Base-by-base conservation (phyloP, 2,797 vertebrate genomes). In the Tenualosa thibaudeaui region DNA sequence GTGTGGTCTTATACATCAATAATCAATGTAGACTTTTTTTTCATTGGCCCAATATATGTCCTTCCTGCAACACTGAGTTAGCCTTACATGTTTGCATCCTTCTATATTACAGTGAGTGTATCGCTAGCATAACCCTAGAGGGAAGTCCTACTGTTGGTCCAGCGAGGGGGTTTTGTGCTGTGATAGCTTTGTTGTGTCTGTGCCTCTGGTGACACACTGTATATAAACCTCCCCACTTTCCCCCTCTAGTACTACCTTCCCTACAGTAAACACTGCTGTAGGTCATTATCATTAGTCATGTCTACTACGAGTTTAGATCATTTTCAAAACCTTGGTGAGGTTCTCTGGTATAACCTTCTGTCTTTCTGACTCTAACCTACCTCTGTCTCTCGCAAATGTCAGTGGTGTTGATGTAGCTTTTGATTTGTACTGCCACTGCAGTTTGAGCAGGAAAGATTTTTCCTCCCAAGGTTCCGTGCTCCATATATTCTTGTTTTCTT, bases 401-500 rank as follows among this genome's bases (percentile, higher is more conserved):
- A 46, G 26, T 19, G 5, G 19, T 40, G 71, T 5, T 78, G 40
- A 78, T 78, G 71, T 17, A 78, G 43, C 15, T 43, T 46, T 46
- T 78, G 71, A 78, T 46, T 78, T 78, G 71, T 19, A 78, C 71
- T 78, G 71, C 15, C 8, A 7, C 37, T 78, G 71, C 71, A 78
- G 37, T 78, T 46, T 78, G 3, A 37, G 22, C 71, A 3, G 15
- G 37, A 40, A 40, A 43, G 8, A 78, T 19, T 78, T 78, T 46
- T 46, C 37, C 37, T 22, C 71, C 71, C 40, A 46, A 46, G 71
- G 40, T 46, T 19, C 71, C 17, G 15, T 15, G 37, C 71, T 78
- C 71, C 71, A 78, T 78, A 46, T 78, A 46, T 78, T 22, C 40
- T 78, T 22, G 62, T 62, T 24, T 62, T 62, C n/a, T 62, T 65